Base-by-base conservation (phyloP, 1,140 invertebrate genomes). In the Babylonia areolata region DNA sequence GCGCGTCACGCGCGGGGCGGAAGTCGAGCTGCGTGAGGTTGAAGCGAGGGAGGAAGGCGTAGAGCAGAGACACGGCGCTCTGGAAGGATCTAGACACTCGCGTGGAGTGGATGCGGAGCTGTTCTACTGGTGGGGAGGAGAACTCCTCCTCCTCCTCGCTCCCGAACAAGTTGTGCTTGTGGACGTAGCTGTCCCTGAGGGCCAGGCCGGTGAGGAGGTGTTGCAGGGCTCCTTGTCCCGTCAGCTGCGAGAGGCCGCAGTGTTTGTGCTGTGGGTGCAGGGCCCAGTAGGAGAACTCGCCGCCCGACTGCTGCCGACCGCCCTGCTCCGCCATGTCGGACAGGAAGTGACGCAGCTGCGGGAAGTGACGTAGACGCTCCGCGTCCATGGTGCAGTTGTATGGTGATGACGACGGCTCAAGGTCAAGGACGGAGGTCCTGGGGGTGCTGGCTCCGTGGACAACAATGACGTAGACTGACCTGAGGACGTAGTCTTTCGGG, bases 381-480 rank as follows among this genome's bases (percentile, higher is more conserved):
- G 89, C 12, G 96, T 96, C 94, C 98, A 99, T 84, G 82, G 37
- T 73, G 64, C 82, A 84, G 69, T 51, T 51, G 1, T 83, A n/a
- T 9, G 15, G 96, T 5, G 98, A 95, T 75, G 95, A 95, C 37
- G 96, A 84, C 40, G 75, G 78, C 15, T 80, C 96, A 71, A 97
- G 96, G 88, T 97, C 96, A 87, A 96, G 95, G 6, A 98, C 95
- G 93, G 97, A 96, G 15, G 96, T 96, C 77, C 98, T 95, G 2
- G 97, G 97, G 9, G 97, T 97, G 73, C 98, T 95, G 93, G 98
- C 97, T 2, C 98, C 98, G 94, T 99, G 98, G 42, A 98, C 95
- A 9, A 97, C 96, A 12, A 98, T 94, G 46, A 98, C 95, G 51
- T 98, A 93, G 12, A 98, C 95, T 17, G 97, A 97, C 93, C 97